A percentile compares a stretch with the other conserved stretches of the same genome.
Evolutionary conservation across 1,140 invertebrate species (phyloP).

Genomic region (Drosophila truncata): DNA sequence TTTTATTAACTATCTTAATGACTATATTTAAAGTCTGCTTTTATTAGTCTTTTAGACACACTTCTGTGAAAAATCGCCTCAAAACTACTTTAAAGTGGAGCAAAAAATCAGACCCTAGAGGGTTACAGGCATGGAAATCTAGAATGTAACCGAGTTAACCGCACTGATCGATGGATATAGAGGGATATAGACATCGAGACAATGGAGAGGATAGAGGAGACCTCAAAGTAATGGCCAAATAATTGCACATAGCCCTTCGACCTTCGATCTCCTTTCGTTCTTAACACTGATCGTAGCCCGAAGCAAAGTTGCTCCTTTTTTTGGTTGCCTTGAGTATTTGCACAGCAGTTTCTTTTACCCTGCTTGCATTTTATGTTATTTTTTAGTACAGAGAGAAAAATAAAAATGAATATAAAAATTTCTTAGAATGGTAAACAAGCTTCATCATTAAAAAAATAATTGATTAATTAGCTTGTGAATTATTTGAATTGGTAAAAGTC

Average conservation of each 20-base stretch:
- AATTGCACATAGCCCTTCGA: constrained; percentile 48
- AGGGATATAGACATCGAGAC: constrained; percentile 22
- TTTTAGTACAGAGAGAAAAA: neutral
- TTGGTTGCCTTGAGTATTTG: constrained; percentile 50
- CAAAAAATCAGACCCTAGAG: constrained; percentile 1
- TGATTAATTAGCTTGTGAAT: neutral
- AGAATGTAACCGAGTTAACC: constrained; percentile 9
- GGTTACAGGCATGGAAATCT: neutral
- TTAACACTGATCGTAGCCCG: constrained; percentile 46
- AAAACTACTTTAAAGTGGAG: constrained; percentile 1
- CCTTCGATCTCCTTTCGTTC: constrained; percentile 10
- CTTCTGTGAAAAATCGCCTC: neutral
- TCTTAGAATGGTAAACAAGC: neutral
- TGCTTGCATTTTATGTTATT: neutral
- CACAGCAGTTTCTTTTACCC: constrained; percentile 45
- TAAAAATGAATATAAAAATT: neutral
- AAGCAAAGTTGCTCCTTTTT: constrained; percentile 67
- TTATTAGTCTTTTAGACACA: too few species aligned
- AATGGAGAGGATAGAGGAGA: constrained; percentile 15
- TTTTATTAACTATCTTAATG: neutral
- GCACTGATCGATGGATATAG: constrained; percentile 60
- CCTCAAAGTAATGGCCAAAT: constrained; percentile 72
- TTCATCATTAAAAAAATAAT: neutral
- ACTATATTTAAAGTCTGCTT: neutral
- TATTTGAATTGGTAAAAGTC: too few species aligned